These are phyloP conservation scores for Periophthalmodon schlosseri DNA, from an alignment of 2,113 vertebrate species.

Conservation along the genomic window DNA sequence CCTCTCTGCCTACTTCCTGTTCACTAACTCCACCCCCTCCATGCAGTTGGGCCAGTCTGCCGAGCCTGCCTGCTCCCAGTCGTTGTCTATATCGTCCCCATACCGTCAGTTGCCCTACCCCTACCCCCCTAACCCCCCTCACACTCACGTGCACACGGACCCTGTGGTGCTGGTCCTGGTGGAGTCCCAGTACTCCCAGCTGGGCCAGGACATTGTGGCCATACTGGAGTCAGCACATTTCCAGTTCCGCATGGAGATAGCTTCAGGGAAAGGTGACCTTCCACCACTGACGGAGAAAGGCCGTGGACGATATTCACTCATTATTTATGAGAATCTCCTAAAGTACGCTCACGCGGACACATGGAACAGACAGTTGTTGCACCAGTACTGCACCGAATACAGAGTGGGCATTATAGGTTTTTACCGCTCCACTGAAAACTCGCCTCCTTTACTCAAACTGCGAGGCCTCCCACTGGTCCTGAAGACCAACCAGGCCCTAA, in stretches of 20 bases:
- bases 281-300: constrained; percentile 90
- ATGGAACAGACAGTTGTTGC: constrained; percentile 92
- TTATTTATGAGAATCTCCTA: constrained; percentile 94
- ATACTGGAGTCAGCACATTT: constrained; percentile 94
- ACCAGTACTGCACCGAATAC: constrained; percentile 96
- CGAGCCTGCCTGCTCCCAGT: constrained; percentile 81
- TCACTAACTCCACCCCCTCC: constrained; percentile 88
- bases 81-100: constrained; percentile 78
- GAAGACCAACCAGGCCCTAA: constrained; percentile 87
- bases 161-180: constrained; percentile 89
- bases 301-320: constrained; percentile 86
- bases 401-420: constrained; percentile 95
- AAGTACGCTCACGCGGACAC: constrained; percentile 93
- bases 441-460: constrained; percentile 81
- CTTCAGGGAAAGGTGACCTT: constrained; percentile 92
- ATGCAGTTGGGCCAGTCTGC: constrained; percentile 84
- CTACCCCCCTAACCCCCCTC: constrained; percentile 84
- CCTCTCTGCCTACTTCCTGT: constrained; percentile 94
- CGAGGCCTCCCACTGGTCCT: constrained; percentile 87
- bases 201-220: constrained; percentile 94
- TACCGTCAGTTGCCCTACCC: constrained; percentile 80
- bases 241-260: constrained; percentile 92
- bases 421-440: constrained; percentile 95
- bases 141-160: constrained; percentile 86
- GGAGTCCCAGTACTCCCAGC: constrained; percentile 96